A percentile compares a stretch with the other conserved stretches of the same genome.
Evolutionary conservation across 2,797 vertebrate species (phyloP).

Genomic region (Varecia variegata): DNA sequence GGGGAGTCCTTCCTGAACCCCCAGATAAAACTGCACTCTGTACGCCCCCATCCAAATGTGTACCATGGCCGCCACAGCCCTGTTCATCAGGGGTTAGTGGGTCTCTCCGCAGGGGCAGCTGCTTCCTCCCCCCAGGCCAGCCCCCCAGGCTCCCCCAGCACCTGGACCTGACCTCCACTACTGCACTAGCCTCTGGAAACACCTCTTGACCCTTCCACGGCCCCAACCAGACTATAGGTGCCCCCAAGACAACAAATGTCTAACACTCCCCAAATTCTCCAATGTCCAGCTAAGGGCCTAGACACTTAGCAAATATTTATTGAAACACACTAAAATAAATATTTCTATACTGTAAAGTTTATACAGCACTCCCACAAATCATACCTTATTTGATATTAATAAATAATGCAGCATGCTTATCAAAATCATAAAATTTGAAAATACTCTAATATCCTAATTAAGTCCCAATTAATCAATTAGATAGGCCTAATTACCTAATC

Average conservation of each 20-base stretch:
- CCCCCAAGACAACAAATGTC: neutral
- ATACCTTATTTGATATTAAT: neutral
- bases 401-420: neutral
- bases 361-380: neutral
- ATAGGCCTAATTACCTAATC: neutral
- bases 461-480: neutral
- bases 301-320: neutral
- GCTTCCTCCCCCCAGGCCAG: too few relatives aligned
- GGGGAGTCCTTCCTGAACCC: too few relatives aligned
- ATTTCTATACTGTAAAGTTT: neutral
- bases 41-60: neutral
- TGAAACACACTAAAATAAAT: neutral
- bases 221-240: neutral
- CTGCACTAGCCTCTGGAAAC: neutral
- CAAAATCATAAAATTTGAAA: neutral
- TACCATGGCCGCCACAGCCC: neutral
- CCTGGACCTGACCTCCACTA: neutral
- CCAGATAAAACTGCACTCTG: neutral
- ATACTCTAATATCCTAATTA: neutral
- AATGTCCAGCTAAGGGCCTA: neutral
- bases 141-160: rapidly evolving
- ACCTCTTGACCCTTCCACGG: neutral
- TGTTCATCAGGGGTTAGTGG: neutral
- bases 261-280: neutral
- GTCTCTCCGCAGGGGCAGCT: neutral